phyloP scores from a whole-genome alignment of 2,113 vertebrate genomes.

The Microtus pennsylvanicus region DNA sequence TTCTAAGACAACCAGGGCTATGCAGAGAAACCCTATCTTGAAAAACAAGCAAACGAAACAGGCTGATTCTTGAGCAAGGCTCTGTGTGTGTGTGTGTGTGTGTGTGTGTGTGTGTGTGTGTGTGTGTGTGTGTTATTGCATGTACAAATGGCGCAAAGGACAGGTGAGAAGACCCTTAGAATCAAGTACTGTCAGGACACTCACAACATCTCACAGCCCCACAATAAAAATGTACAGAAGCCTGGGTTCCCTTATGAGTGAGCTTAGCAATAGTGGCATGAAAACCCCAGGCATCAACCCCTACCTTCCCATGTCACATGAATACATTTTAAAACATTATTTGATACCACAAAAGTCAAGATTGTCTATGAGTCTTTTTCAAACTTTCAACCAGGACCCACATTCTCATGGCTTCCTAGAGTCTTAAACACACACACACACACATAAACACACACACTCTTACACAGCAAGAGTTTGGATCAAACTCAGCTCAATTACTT shows the following conservation, averaged over 20 bases:
- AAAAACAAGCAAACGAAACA: neutral
- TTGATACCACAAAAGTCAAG: neutral
- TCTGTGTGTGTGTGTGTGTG: neutral
- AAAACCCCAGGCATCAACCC: neutral
- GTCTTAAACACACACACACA: neutral
- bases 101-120: neutral
- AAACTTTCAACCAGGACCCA: neutral
- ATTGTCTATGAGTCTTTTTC: neutral
- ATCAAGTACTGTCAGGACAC: no score
- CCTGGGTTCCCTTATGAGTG: neutral
- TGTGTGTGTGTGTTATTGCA: neutral
- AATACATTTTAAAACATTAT: neutral
- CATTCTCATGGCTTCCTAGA: neutral
- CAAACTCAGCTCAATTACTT: neutral
- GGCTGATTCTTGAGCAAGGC: neutral
- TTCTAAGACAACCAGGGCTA: neutral
- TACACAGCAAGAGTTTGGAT: neutral
- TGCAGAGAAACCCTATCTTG: neutral
- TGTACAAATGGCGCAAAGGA: neutral
- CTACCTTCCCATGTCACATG: neutral
- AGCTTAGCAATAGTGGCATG: neutral
- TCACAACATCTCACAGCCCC: neutral
- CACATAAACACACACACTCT: neutral
- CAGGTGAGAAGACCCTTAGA: neutral
- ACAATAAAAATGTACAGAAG: neutral